Evolutionary conservation across 1,140 invertebrate species (phyloP).

Genomic region (Cylas formicarius): DNA sequence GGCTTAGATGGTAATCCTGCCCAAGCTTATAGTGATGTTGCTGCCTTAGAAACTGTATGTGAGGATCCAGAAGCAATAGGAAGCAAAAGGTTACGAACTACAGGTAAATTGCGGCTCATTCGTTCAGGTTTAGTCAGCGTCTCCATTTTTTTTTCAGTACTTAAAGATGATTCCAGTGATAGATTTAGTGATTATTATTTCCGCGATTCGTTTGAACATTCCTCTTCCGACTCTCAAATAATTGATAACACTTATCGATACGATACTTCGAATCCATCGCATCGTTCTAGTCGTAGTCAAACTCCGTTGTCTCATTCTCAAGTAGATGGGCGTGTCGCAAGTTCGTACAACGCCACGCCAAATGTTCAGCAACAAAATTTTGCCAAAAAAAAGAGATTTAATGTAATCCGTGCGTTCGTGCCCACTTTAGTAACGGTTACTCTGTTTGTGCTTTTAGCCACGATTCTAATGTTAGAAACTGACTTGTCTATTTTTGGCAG

Average conservation of each 20-base stretch:
- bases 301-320: constrained; percentile 42
- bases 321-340: constrained; percentile 32
- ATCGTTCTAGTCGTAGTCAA: constrained; percentile 51
- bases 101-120: constrained; percentile 25
- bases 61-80: constrained; percentile 41
- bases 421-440: constrained; percentile 64
- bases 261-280: constrained; percentile 46
- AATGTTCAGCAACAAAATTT: constrained; percentile 21
- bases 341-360: constrained; percentile 35
- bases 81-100: constrained; percentile 35
- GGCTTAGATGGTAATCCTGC: constrained; percentile 40
- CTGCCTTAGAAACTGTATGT: constrained; percentile 40
- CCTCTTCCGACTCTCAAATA: constrained; percentile 63
- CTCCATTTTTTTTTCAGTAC: constrained; percentile 24
- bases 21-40: constrained; percentile 41
- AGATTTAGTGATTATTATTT: constrained; percentile 59
- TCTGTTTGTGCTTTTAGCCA: constrained; percentile 54
- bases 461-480: constrained; percentile 65
- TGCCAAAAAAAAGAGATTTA: constrained; percentile 45
- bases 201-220: constrained; percentile 70
- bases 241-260: constrained; percentile 46
- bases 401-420: constrained; percentile 60
- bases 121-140: neutral
- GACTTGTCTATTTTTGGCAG: constrained; percentile 62
- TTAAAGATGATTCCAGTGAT: constrained; percentile 41